Percentiles rank a stretch among this genome's conserved stretches.
Conservation (phyloP, 2,797 vertebrate genomes). For the Tinamus major region DNA sequence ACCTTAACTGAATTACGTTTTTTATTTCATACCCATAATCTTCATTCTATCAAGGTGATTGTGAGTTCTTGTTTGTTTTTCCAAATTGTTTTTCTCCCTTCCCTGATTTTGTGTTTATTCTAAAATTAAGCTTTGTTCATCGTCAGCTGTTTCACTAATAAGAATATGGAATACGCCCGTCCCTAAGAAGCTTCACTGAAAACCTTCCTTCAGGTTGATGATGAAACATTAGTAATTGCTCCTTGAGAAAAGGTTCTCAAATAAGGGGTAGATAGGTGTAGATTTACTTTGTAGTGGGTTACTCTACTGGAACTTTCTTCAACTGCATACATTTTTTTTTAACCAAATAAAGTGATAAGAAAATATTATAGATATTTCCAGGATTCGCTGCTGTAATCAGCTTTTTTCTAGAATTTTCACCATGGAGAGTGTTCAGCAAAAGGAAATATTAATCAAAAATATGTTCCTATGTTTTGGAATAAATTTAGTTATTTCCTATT, state of each 20-base stretch:
- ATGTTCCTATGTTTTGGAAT: neutral
- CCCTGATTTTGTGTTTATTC: neutral
- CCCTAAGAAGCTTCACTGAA: neutral
- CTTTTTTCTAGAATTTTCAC: neutral
- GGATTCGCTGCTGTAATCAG: neutral
- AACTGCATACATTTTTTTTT: neutral
- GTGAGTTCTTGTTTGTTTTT: neutral
- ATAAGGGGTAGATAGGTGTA: neutral
- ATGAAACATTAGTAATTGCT: neutral
- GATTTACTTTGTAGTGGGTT: neutral
- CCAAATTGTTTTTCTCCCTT: neutral
- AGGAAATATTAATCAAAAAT: neutral
- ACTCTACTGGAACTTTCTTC: neutral
- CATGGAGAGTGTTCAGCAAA: neutral
- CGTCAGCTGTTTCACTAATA: neutral
- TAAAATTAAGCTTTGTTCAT: neutral
- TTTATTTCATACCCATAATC: neutral
- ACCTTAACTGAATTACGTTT: neutral
- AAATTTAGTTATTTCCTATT: neutral
- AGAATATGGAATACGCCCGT: neutral
- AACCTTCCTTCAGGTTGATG: neutral
- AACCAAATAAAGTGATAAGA: neutral
- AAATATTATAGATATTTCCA: neutral
- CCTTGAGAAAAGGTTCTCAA: neutral
- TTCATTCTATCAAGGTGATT: neutral